These are phyloP conservation scores for Lomographa bimaculata DNA, from an alignment of 2,888 invertebrate species.

Conservation along the genomic window DNA sequence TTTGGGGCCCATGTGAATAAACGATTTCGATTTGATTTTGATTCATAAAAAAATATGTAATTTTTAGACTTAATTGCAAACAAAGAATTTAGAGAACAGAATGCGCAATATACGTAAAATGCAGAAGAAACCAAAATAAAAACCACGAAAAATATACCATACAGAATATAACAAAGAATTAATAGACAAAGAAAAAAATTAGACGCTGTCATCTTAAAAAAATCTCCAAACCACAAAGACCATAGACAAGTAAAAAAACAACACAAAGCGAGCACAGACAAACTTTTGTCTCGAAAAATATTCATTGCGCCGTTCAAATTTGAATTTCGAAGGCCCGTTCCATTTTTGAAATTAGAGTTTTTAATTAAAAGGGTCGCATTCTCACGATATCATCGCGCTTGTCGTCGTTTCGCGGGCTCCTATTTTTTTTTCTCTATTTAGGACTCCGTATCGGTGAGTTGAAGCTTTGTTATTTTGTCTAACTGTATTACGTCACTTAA, in stretches of 20 bases:
- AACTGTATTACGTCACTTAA: too few species aligned
- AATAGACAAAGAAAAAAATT: conserved; percentile 5
- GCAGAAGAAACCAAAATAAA: too few species aligned
- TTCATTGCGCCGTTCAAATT: conserved; percentile 37
- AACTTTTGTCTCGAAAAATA: conserved; percentile 36
- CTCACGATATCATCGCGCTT: conserved; percentile 50
- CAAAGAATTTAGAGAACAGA: too few species aligned
- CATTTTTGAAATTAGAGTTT: conserved; percentile 55
- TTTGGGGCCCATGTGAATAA: too few species aligned
- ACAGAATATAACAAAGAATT: too few species aligned
- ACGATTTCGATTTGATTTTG: too few species aligned
- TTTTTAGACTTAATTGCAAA: too few species aligned
- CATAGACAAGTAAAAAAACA: conserved; percentile 23
- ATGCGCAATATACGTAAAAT: too few species aligned
- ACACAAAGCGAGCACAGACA: conserved; percentile 22
- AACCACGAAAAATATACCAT: not conserved
- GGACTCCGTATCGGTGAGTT: too few species aligned
- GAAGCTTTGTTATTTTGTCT: too few species aligned
- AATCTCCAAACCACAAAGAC: conserved; percentile 3
- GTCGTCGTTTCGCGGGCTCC: conserved; percentile 42
- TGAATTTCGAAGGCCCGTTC: conserved; percentile 39
- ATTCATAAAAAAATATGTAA: too few species aligned
- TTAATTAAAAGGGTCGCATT: conserved; percentile 54
- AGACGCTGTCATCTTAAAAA: conserved; percentile 16
- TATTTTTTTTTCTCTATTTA: conserved; percentile 33